phyloP scores from a whole-genome alignment of 2,797 vertebrate genomes.

The Anas capensis region DNA sequence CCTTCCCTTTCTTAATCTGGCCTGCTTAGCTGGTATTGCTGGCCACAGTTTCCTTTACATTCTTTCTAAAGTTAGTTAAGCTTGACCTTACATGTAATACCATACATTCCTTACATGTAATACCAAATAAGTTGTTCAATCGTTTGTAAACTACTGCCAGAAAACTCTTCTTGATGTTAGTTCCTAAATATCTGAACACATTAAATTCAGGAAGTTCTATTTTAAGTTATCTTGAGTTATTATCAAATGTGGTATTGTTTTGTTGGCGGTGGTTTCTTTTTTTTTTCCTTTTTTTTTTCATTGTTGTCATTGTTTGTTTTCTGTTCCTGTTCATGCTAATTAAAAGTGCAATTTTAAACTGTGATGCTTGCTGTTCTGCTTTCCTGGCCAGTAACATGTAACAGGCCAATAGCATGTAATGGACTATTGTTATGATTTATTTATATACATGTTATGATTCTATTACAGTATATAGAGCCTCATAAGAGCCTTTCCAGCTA shows the following conservation, averaged over 20 bases:
- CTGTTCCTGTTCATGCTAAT: not conserved
- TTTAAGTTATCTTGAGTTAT: not conserved
- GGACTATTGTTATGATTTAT: too few species aligned
- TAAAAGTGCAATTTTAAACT: not conserved
- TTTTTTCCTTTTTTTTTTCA: too few species aligned
- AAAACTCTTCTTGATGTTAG: not conserved
- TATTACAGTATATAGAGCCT: not conserved
- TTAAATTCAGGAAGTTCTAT: not conserved
- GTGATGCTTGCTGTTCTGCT: not conserved
- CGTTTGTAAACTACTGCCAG: not conserved
- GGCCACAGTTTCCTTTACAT: not conserved
- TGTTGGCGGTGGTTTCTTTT: rapidly evolving
- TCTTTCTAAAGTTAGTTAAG: not conserved
- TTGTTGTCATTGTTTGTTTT: not conserved
- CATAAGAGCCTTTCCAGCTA: not conserved
- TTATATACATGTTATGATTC: too few species aligned
- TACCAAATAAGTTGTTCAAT: not conserved
- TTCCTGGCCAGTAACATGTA: not conserved
- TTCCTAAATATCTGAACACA: not conserved
- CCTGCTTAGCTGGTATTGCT: not conserved
- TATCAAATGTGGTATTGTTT: not conserved
- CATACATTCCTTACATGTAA: not conserved
- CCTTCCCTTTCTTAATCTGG: not conserved
- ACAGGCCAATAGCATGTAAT: not conserved
- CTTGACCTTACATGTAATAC: not conserved